Base-by-base conservation (phyloP, 2,888 invertebrate species). In the Drepanosiphum platanoidis region DNA sequence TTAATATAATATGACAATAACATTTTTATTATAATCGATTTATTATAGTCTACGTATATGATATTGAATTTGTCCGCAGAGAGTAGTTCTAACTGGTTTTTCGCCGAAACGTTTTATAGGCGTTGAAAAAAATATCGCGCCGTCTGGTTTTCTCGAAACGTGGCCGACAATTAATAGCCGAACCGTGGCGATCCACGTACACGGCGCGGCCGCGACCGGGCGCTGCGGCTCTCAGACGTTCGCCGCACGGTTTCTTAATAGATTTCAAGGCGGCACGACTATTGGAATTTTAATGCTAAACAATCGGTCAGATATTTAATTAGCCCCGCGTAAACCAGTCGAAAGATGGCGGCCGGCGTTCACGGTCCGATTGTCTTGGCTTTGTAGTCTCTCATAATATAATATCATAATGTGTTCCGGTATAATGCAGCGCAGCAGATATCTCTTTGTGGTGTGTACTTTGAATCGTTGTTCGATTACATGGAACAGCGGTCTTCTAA, bases 401-500 rank as follows among this genome's bases (percentile, higher is more conserved):
- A 84, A 84, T 84, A 84, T 75, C 68, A 84, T 84, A 84, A 84
- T 84, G 68, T 77, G 84, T 84, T 77, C 75, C 74, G 68, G 84
- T 68, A 68, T 82, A 82, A 82, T 82, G 81, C 81, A 81, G 81
- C n/a, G n/a, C 80, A 61, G 81, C 58, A 72, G 81, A 82, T 82
- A 58, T 82, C 81, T 82, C 72, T 72, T 72, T 74, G 72, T 74
- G 72, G 72, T 36, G 75, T 75, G 83, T 83, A 77, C 84, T 84
- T 84, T 84, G 84, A 84, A 77, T 68, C 84, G 84, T 84, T 84
- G 84, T 84, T 77, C 84, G 77, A 84, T 84, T 84, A 84, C 84
- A 84, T 77, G 84, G 84, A 84, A 84, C 84, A 84, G 84, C 84
- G 84, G 84, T 84, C 84, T 84, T 84, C 84, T 77, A 75, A 75